Evolutionary conservation across 2,113 vertebrate genomes (phyloP), one percentile per base, ranked within the genome.

Genomic region (Albula goreensis): DNA sequence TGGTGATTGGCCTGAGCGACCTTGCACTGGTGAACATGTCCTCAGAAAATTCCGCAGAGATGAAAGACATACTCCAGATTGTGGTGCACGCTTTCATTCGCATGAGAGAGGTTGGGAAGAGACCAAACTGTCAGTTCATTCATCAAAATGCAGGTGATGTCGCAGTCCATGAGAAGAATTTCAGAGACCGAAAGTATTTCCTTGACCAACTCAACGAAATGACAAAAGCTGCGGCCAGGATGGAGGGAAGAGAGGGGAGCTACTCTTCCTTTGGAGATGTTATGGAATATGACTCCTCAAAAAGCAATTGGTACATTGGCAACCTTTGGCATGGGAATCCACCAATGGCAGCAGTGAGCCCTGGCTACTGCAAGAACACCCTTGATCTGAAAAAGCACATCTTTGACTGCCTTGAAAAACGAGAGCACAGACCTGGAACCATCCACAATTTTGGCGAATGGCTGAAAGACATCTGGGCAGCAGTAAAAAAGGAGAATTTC

Each of bases 91-190:
- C 94, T 0, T 96, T 96, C 63, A 89, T 95, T 78, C 93, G 93
- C 74, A 87, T 95, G 87, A 93, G 92, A 22, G 89, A 94, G 82
- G 92, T 92, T 0, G 96, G 95, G 6, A 95, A 95, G 60, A 92
- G 93, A 85, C 94, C 95, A 0, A 95, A 89, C 87, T 96, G 94
- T 87, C 92, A 93, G 82, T 96, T 97, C 85, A 94, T 97, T 0
- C 94, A 96, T 85, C 96, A 96, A 92, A 96, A 95, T 52, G 94
- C 96, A 31, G 92, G 92, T 0, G 96, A 95, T 56, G 87, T 91
- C 11, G 91, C 94, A 22, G 93, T 91, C 2, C 81, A 94, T 25
- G 93, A 94, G 9, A 95, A 94, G 22, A 96, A 93, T 89, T 88
- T 88, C 0, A 89, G 92, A 85, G 95, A 95, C n/a, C 89, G 93